Evolutionary conservation across 2,113 vertebrate genomes (phyloP).

Genomic region (Halichoeres trimaculatus): DNA sequence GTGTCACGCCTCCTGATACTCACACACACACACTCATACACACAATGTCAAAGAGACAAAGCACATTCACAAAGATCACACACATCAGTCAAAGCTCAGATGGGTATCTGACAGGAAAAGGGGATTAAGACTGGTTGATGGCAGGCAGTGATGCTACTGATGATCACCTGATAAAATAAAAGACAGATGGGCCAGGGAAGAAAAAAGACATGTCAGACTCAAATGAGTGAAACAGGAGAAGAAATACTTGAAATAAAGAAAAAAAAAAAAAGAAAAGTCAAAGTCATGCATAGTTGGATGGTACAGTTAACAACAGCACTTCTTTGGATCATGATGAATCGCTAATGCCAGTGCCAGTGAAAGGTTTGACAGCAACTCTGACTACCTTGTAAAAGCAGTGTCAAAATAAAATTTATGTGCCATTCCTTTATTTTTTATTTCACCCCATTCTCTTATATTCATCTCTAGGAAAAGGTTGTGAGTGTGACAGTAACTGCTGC

Average conservation of each 20-base stretch:
- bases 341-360: conserved; percentile 36
- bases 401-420: conserved; percentile 42
- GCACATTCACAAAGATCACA: neutral
- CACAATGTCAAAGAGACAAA: conserved; percentile 1
- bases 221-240: conserved; percentile 1
- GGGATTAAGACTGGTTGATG: conserved; percentile 5
- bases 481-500: conserved; percentile 62
- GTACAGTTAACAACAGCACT: conserved; percentile 7
- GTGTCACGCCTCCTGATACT: conserved; percentile 20
- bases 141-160: conserved; percentile 12
- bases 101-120: conserved; percentile 29
- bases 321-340: conserved; percentile 42
- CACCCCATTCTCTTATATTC: conserved; percentile 38
- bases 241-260: conserved; percentile 27
- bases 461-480: conserved; percentile 51
- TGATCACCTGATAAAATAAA: conserved; percentile 19
- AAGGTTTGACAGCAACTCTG: conserved; percentile 51
- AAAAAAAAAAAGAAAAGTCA: neutral
- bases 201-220: neutral
- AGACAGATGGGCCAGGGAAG: neutral
- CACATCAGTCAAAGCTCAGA: conserved; percentile 37
- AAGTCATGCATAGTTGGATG: neutral
- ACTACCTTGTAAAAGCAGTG: conserved; percentile 54
- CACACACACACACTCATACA: conserved; percentile 3
- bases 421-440: conserved; percentile 29